A percentile compares a stretch with the other conserved stretches of the same genome.
Evolutionary conservation across 2,888 invertebrate genomes (phyloP).

Genomic region (Orthosia incerta): DNA sequence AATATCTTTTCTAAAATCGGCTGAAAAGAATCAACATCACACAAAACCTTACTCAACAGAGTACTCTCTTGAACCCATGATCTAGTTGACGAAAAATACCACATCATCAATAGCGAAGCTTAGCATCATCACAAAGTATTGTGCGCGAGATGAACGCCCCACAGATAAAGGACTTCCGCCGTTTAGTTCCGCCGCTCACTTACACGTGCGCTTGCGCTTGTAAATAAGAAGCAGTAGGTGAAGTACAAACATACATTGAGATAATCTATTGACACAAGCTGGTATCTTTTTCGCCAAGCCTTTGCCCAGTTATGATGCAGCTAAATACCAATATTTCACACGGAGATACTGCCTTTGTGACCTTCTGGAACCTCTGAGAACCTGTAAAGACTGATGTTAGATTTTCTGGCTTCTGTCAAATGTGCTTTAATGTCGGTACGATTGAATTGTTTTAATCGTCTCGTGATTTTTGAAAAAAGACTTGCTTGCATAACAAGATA

Average conservation of each 20-base stretch:
- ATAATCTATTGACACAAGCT: background rate
- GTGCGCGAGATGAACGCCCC: constrained; percentile 84
- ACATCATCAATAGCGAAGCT: constrained; percentile 40
- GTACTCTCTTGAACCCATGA: constrained; percentile 23
- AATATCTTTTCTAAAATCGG: background rate
- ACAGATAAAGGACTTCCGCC: constrained; percentile 86
- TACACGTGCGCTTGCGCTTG: constrained; percentile 70
- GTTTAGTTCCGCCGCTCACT: constrained; percentile 82
- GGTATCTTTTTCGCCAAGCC: too few species aligned
- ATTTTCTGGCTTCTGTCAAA: too few species aligned
- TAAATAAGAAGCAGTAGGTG: constrained; percentile 36
- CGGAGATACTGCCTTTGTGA: too few species aligned
- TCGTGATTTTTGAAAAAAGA: background rate
- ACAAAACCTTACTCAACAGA: background rate
- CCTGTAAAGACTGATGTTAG: too few species aligned
- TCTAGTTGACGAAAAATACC: constrained; percentile 38
- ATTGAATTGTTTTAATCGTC: background rate
- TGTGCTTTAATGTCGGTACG: too few species aligned
- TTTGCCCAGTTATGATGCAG: too few species aligned
- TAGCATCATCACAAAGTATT: constrained; percentile 39
- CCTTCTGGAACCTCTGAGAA: too few species aligned
- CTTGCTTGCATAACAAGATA: background rate
- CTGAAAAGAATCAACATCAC: background rate
- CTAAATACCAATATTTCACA: too few species aligned
- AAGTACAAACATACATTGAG: constrained; percentile 1